Percentiles rank a stretch among this genome's conserved stretches.
phyloP scores from a whole-genome alignment of 2,113 vertebrate species.

The Triplophysa tibetana region DNA sequence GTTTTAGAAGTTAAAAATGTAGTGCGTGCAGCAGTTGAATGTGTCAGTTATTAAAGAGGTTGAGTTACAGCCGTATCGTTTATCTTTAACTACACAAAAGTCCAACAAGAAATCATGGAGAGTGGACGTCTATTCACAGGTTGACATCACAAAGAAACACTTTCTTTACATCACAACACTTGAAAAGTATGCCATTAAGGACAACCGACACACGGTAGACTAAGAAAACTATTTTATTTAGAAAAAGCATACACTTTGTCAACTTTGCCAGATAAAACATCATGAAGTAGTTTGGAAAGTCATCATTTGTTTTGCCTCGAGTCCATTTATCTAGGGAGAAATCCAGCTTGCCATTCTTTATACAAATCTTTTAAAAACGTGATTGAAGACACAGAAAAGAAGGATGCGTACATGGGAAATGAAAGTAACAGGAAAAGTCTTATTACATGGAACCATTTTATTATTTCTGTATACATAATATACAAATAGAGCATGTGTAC shows the following conservation, averaged over 20 bases:
- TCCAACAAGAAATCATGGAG: no score
- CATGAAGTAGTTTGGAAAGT: slow-evolving; percentile 91
- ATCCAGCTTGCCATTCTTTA: slow-evolving; percentile 68
- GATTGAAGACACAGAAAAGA: slow-evolving; percentile 52
- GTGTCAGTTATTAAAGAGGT: no score
- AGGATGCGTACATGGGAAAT: slow-evolving; percentile 63
- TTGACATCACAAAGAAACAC: no score
- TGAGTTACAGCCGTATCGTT: no score
- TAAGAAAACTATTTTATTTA: slow-evolving; percentile 99
- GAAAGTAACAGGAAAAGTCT: slow-evolving; percentile 71
- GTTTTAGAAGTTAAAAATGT: no score
- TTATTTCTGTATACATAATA: slow-evolving; percentile 87
- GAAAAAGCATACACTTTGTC: slow-evolving; percentile 90
- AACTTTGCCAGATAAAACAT: slow-evolving; percentile 97
- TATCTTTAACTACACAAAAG: no score
- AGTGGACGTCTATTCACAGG: no score
- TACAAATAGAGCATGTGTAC: slow-evolving; percentile 91
- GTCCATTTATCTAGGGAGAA: slow-evolving; percentile 67
- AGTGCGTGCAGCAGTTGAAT: no score
- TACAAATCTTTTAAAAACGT: slow-evolving; percentile 89
- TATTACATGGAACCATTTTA: slow-evolving; percentile 78
- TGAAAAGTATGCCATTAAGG: neutral
- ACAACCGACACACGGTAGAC: slow-evolving; percentile 74
- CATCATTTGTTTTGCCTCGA: slow-evolving; percentile 77
- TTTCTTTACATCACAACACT: no score